Base-by-base conservation (phyloP, 2,797 vertebrate species). In the Diplodus puntazzo region DNA sequence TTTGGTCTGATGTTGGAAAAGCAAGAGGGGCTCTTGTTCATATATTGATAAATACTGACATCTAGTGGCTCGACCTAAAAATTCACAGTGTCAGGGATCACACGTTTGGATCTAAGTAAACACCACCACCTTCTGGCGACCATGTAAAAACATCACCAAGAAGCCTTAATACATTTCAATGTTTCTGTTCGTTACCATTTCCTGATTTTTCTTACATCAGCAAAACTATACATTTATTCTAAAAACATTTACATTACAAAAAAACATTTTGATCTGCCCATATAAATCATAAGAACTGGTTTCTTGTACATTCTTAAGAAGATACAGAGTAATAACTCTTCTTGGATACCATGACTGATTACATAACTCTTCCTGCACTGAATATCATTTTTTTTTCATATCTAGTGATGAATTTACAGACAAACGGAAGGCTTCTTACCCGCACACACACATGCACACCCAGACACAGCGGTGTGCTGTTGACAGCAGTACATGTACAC, bases 1-100 rank as follows among this genome's bases (percentile, higher is more conserved):
- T 68, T 43, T 48, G 2, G n/a, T 63, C 4, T 11, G 2, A 67
- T 30, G 11, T 12, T 27, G 52, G 13, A 27, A 14, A 66, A 3
- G 14, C 12, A 25, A 4, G 11, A 14, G 21, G 3, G 21, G 46
- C 52, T 73, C 2, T 23, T 67, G 10, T 42, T 42, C 46, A 92
- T 86, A 66, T 21, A 66, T 92, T 91, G 73, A 90, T 80, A 65
- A 87, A 93, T 91, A 88, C 91, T 90, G 92, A 87, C 94, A 93
- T 86, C 94, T 94, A 92, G 93, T 83, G 94, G 91, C 11, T 6
- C 0, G 62, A 52, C 42, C 4, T 9, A 9, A 50, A 60, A 80
- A 53, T 13, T 30, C 6, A 52, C 16, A 2, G 12, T n/a, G 14
- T 20, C 49, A 62, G 42, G 14, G 17, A 69, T 64, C 25, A 68